A percentile compares a stretch with the other conserved stretches of the same genome.
Conservation (phyloP, 2,888 invertebrate genomes). For the Drosophila neotestacea region DNA sequence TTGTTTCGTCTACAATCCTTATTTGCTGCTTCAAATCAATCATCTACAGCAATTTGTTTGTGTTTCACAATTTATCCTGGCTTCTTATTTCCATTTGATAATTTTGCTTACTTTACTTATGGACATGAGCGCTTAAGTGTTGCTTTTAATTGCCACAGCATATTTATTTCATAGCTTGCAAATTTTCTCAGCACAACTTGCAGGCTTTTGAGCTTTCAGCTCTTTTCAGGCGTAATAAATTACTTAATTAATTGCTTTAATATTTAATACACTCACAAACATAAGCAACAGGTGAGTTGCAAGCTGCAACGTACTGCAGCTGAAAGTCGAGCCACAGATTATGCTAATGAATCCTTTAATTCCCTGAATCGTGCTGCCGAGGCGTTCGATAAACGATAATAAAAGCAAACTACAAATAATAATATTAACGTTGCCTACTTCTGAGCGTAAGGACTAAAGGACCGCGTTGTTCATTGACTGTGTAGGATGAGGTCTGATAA, state of each 20-base stretch:
- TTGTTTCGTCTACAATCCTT: no score
- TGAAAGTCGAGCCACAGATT: constrained; percentile 19
- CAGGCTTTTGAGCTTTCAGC: constrained; percentile 4
- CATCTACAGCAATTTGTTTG: no score
- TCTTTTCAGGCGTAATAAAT: constrained; percentile 15
- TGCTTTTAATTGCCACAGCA: constrained; percentile 11
- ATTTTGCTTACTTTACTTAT: not conserved
- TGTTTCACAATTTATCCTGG: not conserved
- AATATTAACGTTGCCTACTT: constrained; percentile 1
- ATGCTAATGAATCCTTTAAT: constrained; percentile 34
- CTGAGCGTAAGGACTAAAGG: not conserved
- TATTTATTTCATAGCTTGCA: constrained; percentile 13
- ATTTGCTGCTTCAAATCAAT: no score
- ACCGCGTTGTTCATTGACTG: not conserved
- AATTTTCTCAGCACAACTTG: constrained; percentile 2
- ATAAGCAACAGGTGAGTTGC: constrained; percentile 1
- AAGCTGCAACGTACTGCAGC: constrained; percentile 22
- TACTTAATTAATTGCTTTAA: constrained; percentile 32
- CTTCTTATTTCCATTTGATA: not conserved
- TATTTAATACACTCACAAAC: constrained; percentile 14
- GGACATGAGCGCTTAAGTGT: not conserved
- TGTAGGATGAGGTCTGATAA: not conserved
- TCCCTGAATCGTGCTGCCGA: not conserved
- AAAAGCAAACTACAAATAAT: not conserved
- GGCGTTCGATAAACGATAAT: constrained; percentile 5